Conservation (phyloP, 2,113 vertebrate species). For the Cromileptes altivelis region DNA sequence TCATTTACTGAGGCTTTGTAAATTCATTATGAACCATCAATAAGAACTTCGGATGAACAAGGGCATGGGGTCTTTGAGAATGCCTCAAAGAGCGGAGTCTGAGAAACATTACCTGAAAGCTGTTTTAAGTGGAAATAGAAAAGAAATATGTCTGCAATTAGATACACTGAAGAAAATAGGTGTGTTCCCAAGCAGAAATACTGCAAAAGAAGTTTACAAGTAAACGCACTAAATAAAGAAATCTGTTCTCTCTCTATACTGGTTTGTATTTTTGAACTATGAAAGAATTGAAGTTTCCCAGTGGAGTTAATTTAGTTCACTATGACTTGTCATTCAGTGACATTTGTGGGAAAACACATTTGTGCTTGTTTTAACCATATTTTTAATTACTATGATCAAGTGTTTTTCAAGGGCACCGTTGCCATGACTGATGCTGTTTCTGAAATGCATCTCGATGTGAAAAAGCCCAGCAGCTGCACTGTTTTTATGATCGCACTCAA, state of each 20-base stretch:
- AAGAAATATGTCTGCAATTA: no score
- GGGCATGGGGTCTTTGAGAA: neutral
- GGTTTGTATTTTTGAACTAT: neutral
- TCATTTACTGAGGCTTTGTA: neutral
- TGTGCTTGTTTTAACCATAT: neutral
- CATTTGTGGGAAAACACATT: neutral
- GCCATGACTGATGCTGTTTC: slow-evolving; percentile 23
- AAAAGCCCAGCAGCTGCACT: slow-evolving; percentile 44
- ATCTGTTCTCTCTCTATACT: neutral
- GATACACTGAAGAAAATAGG: neutral
- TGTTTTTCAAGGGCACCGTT: slow-evolving; percentile 19
- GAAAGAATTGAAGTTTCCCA: neutral
- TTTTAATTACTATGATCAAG: slow-evolving; percentile 51
- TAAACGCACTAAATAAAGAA: neutral
- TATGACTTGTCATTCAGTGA: slow-evolving; percentile 2
- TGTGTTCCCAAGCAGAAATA: neutral
- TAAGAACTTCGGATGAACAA: no score
- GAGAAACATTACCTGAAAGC: neutral
- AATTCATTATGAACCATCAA: no score
- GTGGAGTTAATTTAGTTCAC: neutral
- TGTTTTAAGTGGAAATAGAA: neutral
- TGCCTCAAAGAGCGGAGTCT: neutral
- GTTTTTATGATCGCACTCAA: slow-evolving; percentile 61
- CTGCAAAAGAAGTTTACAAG: neutral
- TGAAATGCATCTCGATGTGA: slow-evolving; percentile 13